phyloP scores from a whole-genome alignment of 2,797 vertebrate genomes.

The Mallotus villosus region DNA sequence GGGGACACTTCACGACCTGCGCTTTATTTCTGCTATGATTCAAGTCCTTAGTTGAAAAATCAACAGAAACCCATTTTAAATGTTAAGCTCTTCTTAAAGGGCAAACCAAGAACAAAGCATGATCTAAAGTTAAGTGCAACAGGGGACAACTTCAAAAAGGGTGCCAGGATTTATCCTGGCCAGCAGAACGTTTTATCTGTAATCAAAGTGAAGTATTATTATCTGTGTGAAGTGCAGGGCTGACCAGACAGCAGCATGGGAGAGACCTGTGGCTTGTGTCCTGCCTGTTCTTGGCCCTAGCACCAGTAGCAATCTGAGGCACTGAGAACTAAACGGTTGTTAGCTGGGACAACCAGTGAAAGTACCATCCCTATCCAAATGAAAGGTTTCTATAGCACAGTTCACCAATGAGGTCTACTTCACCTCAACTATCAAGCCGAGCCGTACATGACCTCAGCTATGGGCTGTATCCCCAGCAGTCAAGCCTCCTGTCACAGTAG shows the following conservation, averaged over 20 bases:
- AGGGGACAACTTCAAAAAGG: conserved; percentile 23
- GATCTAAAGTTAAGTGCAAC: conserved; percentile 8
- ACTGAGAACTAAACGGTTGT: conserved; percentile 52
- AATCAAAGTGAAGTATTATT: conserved; percentile 50
- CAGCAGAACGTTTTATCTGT: conserved; percentile 33
- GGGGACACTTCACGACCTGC: neutral
- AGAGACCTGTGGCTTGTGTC: conserved; percentile 29
- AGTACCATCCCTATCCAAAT: conserved; percentile 59
- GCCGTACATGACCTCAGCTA: conserved; percentile 41
- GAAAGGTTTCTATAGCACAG: conserved; percentile 61
- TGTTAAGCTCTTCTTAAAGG: conserved; percentile 25
- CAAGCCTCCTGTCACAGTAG: neutral
- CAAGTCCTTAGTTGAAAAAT: neutral
- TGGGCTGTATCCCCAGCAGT: conserved; percentile 21
- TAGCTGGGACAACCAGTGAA: conserved; percentile 43
- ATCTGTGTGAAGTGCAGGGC: conserved; percentile 22
- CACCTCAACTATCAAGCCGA: conserved; percentile 36
- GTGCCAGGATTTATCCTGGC: conserved; percentile 6
- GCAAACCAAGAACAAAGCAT: conserved; percentile 6
- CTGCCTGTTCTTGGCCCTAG: conserved; percentile 36
- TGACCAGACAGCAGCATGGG: conserved; percentile 25
- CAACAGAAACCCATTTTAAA: conserved; percentile 13
- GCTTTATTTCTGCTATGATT: neutral
- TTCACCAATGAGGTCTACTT: conserved; percentile 47
- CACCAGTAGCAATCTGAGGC: conserved; percentile 17